Evolutionary conservation across 2,113 vertebrate species (phyloP), one percentile per base, ranked within the genome.

Genomic region (Quiscalus mexicanus): DNA sequence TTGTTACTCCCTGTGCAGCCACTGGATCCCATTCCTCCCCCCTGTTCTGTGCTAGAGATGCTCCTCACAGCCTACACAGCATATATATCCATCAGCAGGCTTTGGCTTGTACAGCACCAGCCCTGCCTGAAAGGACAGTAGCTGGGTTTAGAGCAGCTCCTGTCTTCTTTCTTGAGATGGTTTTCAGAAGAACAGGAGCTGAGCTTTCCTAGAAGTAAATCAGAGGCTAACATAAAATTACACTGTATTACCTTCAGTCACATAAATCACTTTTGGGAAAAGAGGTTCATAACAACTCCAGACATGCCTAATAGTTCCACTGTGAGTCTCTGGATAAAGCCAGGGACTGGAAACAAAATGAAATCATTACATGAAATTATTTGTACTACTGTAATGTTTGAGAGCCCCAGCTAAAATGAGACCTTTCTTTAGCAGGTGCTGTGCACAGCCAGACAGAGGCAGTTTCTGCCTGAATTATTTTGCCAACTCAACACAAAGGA

Each of bases 311-410:
- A 95, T 81, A 77, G 80, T 90, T 93, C 88, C 58, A 87, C 84
- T 63, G 62, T 1, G 22, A 90, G 68, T 50, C 65, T 87, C 85
- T 90, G 88, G 62, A 86, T 64, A 93, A 94, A 92, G 83, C 52
- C 77, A 1, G 5, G n/a, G 62, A 90, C 76, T 84, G 76, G 69
- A 93, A 96, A 90, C 59, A 68, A 92, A 94, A 93, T 94, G 69
- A 95, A 96, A 90, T 64, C 71, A 86, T 90, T 92, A 92, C 33
- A 70, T 64, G 85, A 82, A 97, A 95, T 96, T 84, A 94, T 95
- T 78, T 93, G 44, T 93, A 35, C 44, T 75, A 41, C 73, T 56
- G 20, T 5, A 73, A 79, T 33, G 23, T 84, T 94, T 90, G 76
- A 90, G 27, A 93, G 45, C 31, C 37, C 20, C 60, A 45, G 73